A percentile compares a stretch with the other conserved stretches of the same genome.
Conservation (phyloP, 2,113 vertebrate genomes). For the Hypanus sabinus region DNA sequence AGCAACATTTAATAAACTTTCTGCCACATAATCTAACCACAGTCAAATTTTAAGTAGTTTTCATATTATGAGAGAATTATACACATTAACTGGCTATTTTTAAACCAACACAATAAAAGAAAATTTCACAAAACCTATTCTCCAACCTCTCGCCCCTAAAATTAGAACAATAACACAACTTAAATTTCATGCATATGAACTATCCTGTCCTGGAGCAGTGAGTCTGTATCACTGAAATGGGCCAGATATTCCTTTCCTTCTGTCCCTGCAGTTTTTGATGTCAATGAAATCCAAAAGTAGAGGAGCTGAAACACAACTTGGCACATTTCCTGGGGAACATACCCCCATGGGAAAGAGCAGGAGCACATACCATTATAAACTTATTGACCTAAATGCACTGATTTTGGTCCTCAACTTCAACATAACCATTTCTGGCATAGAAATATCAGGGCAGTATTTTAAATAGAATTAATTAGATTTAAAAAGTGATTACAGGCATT, state of each 20-base stretch:
- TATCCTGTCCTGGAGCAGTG: not conserved
- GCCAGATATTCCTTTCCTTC: not conserved
- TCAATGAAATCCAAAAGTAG: not conserved
- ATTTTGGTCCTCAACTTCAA: too few relatives aligned
- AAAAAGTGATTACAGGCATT: too few relatives aligned
- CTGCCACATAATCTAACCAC: not conserved
- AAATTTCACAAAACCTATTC: not conserved
- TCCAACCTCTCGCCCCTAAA: not conserved
- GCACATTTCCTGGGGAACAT: not conserved
- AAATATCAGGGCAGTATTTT: too few relatives aligned
- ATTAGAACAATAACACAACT: not conserved
- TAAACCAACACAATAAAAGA: not conserved
- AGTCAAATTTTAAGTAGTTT: constrained; percentile 46
- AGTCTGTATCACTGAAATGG: not conserved
- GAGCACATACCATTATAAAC: too few relatives aligned
- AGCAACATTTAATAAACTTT: not conserved
- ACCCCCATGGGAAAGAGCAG: too few relatives aligned
- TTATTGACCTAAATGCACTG: too few relatives aligned
- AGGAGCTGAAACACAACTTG: not conserved
- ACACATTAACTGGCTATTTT: not conserved
- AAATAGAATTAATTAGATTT: too few relatives aligned
- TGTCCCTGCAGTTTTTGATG: not conserved
- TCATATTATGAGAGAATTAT: constrained; percentile 46
- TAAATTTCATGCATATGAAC: not conserved
- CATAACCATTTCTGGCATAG: too few relatives aligned